Base-by-base conservation (phyloP, 1,140 invertebrate genomes). In the Macrobrachium nipponense region DNA sequence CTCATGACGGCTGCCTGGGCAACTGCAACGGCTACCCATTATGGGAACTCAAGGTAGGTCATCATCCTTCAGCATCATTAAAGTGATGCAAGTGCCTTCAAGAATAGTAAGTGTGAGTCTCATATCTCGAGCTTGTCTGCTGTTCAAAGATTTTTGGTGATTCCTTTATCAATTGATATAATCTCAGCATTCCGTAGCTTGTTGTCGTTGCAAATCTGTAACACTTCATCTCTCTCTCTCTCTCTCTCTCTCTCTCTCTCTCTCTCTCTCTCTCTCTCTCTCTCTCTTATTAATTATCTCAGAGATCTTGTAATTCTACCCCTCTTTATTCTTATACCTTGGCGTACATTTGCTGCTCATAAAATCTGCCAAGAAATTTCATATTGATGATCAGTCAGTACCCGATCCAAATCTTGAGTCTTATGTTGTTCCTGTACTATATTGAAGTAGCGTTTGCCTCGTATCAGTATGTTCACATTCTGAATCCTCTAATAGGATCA, bases 1-100 rank as follows among this genome's bases (percentile, higher is more conserved):
- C 82, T 85, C 51, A 79, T 85, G 82, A 85, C 82, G 11, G 82
- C 82, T 15, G 82, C 82, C 20, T 85, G 82, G 82, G 82, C 82
- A 15, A 79, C 64, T 3, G 82, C 66, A 44, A 85, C 82, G 4
- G 82, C 75, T 23, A 70, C 70, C 18, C 76, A 72, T 58, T 79
- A 79, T 60, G 82, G 82, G 18, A 84, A 44, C 73, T 85, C 82
- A 23, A 78, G 82, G 82, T 85, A 68, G 60, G 70, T 72, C 23
- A 11, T 20, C 27, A 4, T 36, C 27, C 4, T 36, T 36, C 4
- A 36, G 27, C 1, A 4, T 4, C 27, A 36, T 36, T 36, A 36
- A 36, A 36, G 27, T 36, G 27, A 36, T 27, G 11, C 20, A 59
- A 4, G 6, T 6, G 18, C 3, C 4, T 23, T 12, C 18, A 12